Base-by-base conservation (phyloP, 1,140 invertebrate species). In the Drosophila malerkotliana region DNA sequence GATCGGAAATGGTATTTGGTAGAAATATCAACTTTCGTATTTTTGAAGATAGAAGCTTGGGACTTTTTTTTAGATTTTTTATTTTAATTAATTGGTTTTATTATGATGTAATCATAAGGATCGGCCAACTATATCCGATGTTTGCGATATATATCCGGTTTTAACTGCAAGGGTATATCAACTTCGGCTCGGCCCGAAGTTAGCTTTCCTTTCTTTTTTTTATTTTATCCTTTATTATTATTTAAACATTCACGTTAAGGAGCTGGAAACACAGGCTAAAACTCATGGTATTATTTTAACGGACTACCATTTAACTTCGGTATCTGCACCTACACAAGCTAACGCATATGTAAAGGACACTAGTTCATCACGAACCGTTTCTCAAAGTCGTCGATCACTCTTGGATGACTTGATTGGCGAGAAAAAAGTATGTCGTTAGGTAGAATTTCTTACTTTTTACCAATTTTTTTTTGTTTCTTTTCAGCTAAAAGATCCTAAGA, bases 231-330 rank as follows among this genome's bases (percentile, higher is more conserved):
- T 21, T 21, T 3, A 7, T 24, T 12, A 47, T 47, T 37, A 10
- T 14, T 21, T 10, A 53, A 18, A 37, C 21, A 21, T 53, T 3
- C 12, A 15, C 28, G 21, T 56, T n/a, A 49, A 96, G 94, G 95
- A 96, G 83, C 90, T 96, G 63, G 96, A 96, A 91, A 84, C 95
- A 28, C 94, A 95, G 77, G 95, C 94, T 0, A 94, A 95, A 76
- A 92, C 94, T 30, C 95, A 96, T 80, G 95, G 95, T 1, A 90
- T 96, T 44, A 93, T 95, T 4, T 80, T 95, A 24, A 92, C 93
- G 6, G 94, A 95, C 53, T 93, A 93, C 62, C 79, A 90, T 64
- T 66, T 92, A 75, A 92, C 88, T 63, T 93, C 87, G 63, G 84
- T 90, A 48, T 91, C 87, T 18, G 89, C 88, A 24, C 88, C 89